These are phyloP conservation scores for Pseudochirops cupreus DNA, from an alignment of 2,797 vertebrate species.

Conservation along the genomic window DNA sequence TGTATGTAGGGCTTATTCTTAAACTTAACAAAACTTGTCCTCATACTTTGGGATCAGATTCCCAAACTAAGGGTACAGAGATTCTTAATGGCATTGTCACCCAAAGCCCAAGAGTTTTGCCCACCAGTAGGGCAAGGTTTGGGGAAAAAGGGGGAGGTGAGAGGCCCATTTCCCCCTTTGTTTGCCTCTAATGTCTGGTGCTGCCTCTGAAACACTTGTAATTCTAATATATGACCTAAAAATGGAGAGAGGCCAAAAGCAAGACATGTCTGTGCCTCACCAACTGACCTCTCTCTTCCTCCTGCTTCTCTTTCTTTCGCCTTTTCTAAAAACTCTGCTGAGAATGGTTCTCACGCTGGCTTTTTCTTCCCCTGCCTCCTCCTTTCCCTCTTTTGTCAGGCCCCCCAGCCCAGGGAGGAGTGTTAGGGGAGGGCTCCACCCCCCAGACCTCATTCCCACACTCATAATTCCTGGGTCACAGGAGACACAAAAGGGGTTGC, in stretches of 20 bases:
- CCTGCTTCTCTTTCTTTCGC: constrained; percentile 11
- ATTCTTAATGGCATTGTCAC: background rate
- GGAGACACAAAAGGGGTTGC: constrained; percentile 91
- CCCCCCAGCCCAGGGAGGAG: rapidly evolving
- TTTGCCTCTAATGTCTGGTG: background rate
- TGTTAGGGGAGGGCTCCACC: background rate
- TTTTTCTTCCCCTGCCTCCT: background rate
- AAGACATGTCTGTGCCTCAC: constrained; percentile 4
- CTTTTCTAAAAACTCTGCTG: constrained; percentile 16
- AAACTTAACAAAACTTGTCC: background rate
- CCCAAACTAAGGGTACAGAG: background rate
- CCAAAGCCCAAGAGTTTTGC: background rate
- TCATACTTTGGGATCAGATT: background rate
- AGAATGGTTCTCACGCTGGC: background rate
- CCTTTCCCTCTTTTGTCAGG: constrained; percentile 56
- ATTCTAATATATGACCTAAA: constrained; percentile 3
- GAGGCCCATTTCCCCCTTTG: background rate
- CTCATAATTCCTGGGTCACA: constrained; percentile 92
- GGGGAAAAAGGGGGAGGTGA: background rate
- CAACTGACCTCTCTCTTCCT: constrained; percentile 1
- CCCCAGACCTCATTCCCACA: constrained; percentile 89
- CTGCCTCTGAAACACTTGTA: constrained; percentile 6
- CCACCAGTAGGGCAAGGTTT: background rate
- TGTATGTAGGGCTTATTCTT: background rate
- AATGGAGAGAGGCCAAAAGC: constrained; percentile 5